Evolutionary conservation across 2,797 vertebrate genomes (phyloP), one percentile per base, ranked within the genome.

Genomic region (Pyrocephalus nanus): DNA sequence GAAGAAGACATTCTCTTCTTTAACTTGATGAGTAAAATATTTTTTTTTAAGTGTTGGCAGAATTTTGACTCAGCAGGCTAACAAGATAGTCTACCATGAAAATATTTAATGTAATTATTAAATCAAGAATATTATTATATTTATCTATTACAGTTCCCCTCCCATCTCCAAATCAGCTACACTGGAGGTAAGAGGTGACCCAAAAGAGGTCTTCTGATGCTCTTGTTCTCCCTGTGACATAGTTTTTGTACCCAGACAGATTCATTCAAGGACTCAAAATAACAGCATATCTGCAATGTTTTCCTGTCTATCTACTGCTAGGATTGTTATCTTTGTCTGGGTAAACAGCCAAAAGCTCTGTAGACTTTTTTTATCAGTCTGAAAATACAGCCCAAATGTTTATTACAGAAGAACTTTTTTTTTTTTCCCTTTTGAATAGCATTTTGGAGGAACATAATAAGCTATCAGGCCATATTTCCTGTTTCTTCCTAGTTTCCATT

Each of bases 61-160:
- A 70, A 86, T 76, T 92, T 76, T 76, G 30, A 55, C 22, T 60
- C 12, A 19, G 8, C 17, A 53, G 36, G 9, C 58, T 86, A 60
- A 8, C 30, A 76, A 23, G 15, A 11, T 48, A 60, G 5, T 76
- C 12, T 61, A 30, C 42, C 47, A 48, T 57, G 32, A 69, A 76
- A 94, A 61, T 91, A 64, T 20, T 82, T 67, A 47, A 71, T 42
- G n/a, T 34, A 14, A 55, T 50, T 14, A 36, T 86, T 83, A 75
- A 47, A 78, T 25, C 16, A 54, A 77, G 19, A 26, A 30, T 58
- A 62, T 58, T 73, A 32, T 45, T 84, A 40, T 70, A 34, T 93
- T 84, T 57, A n/a, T 14, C 21, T 64, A 20, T 61, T 47, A 38
- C 4, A 4, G 26, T 40, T 40, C 15, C 12, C 7, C 0, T 0